A percentile compares a stretch with the other conserved stretches of the same genome.
Conservation (phyloP, 2,113 vertebrate genomes). For the Arothron firmamentum region DNA sequence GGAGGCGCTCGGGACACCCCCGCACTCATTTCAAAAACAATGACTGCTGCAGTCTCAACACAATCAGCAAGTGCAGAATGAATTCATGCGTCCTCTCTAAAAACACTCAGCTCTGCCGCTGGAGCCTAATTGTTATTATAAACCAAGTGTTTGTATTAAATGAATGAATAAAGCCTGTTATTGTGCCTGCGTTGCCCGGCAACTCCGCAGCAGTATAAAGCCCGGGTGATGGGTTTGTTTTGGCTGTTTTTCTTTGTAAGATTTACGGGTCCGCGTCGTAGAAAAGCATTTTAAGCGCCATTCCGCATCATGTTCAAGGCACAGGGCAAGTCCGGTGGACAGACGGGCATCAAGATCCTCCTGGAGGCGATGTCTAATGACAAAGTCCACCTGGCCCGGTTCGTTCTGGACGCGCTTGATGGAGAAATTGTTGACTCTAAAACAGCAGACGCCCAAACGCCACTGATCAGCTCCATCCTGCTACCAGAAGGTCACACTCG, state of each 20-base stretch:
- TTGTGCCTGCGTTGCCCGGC: conserved; percentile 57
- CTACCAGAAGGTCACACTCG: conserved; percentile 52
- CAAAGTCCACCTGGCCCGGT: conserved; percentile 70
- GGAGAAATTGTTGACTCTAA: conserved; percentile 69
- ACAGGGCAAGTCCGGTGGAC: conserved; percentile 31
- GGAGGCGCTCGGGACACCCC: background rate
- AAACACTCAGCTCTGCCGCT: conserved; percentile 19
- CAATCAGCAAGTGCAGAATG: conserved; percentile 41
- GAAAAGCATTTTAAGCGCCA: background rate
- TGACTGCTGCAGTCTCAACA: conserved; percentile 25
- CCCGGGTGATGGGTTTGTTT: conserved; percentile 11
- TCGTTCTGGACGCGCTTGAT: conserved; percentile 72
- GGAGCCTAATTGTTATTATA: conserved; percentile 53
- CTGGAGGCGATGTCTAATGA: conserved; percentile 74
- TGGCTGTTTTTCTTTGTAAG: conserved; percentile 16
- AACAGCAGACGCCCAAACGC: conserved; percentile 64
- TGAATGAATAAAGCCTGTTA: conserved; percentile 57
- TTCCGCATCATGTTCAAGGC: conserved; percentile 53
- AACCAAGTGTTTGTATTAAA: conserved; percentile 55
- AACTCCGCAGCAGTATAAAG: conserved; percentile 50
- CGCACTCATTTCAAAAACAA: conserved; percentile 29
- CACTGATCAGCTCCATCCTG: conserved; percentile 67
- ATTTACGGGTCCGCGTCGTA: background rate
- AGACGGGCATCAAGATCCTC: conserved; percentile 61
- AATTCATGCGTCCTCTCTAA: conserved; percentile 27